Evolutionary conservation across 2,888 invertebrate species (phyloP).

Genomic region (Colletes collaris): DNA sequence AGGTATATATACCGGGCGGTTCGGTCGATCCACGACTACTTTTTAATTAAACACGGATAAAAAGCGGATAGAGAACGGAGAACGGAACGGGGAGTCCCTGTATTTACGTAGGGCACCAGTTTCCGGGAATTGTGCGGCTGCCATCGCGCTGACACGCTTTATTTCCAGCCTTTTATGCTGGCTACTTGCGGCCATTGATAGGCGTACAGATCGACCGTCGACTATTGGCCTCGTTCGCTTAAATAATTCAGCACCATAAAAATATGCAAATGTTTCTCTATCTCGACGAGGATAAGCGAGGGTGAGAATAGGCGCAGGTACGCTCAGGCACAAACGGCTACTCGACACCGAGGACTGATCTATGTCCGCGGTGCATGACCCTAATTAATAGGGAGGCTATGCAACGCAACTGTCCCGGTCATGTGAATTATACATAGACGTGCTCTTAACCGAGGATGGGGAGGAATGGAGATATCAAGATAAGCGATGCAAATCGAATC

Average conservation of each 20-base stretch:
- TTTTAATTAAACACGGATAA: constrained; percentile 68
- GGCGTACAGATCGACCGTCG: constrained; percentile 57
- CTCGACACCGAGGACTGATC: constrained; percentile 75
- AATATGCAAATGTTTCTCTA: constrained; percentile 70
- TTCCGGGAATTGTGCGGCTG: constrained; percentile 50
- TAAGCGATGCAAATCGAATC: constrained; percentile 49
- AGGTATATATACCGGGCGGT: constrained; percentile 56
- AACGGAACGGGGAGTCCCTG: constrained; percentile 47
- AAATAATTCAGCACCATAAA: constrained; percentile 68
- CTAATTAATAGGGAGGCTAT: constrained; percentile 82
- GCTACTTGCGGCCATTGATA: constrained; percentile 58
- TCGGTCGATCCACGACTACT: constrained; percentile 63
- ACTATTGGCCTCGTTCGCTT: constrained; percentile 23
- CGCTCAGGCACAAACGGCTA: constrained; percentile 61
- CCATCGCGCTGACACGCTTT: constrained; percentile 34
- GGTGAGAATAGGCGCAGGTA: constrained; percentile 47
- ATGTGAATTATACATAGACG: constrained; percentile 77
- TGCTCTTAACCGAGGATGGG: constrained; percentile 38
- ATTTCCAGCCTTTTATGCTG: constrained; percentile 48
- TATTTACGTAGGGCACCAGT: constrained; percentile 64
- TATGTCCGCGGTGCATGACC: constrained; percentile 81
- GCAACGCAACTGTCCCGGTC: constrained; percentile 81
- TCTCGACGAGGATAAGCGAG: constrained; percentile 26
- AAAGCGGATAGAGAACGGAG: constrained; percentile 55
- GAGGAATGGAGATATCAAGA: constrained; percentile 45